Base-by-base conservation (phyloP, 2,113 vertebrate species). In the Chlorodrepanis virens region DNA sequence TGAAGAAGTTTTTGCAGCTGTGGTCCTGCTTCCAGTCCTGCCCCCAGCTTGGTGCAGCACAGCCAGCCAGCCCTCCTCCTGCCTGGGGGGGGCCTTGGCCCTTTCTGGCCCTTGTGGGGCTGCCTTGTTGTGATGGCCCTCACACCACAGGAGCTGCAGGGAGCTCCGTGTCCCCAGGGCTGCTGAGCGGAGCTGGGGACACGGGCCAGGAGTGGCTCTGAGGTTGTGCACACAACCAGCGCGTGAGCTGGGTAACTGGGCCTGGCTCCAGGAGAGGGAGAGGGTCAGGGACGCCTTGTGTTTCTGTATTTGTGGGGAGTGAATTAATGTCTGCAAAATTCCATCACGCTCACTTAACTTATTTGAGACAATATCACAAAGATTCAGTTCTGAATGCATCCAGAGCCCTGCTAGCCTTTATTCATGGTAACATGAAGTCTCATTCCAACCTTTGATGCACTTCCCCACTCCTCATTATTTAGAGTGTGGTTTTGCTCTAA, bases 401-500 rank as follows among this genome's bases (percentile, higher is more conserved):
- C 95, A 95, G 93, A 97, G 40, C 72, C 27, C 83, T 39, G 49
- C 37, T 63, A 56, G 83, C 72, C 44, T 95, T 96, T 96, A 71
- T 72, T 92, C 69, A 23, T 31, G n/a, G 65, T 79, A 87, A 84
- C 3, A 1, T 68, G 44, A 54, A 93, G 25, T 71, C 82, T 90
- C 71, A 40, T 95, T 97, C 65, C 87, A 87, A 56, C 42, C 83
- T 93, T 95, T 92, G 94, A 94, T 95, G 70, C 69, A 39, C 47
- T 94, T 89, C 69, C 35, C 39, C 44, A 29, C 40, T 87, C 77
- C 80, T 91, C 77, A 60, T 95, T 94, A 95, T 96, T 96, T 97
- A 56, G 91, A 94, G 77, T 89, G 89, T 79, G 95, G 87, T 94
- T 96, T 97, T 91, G 60, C 61, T 94, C 72, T 87, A 56, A 82